Conservation (phyloP, 2,888 invertebrate genomes). For the Cylloceria caligata region DNA sequence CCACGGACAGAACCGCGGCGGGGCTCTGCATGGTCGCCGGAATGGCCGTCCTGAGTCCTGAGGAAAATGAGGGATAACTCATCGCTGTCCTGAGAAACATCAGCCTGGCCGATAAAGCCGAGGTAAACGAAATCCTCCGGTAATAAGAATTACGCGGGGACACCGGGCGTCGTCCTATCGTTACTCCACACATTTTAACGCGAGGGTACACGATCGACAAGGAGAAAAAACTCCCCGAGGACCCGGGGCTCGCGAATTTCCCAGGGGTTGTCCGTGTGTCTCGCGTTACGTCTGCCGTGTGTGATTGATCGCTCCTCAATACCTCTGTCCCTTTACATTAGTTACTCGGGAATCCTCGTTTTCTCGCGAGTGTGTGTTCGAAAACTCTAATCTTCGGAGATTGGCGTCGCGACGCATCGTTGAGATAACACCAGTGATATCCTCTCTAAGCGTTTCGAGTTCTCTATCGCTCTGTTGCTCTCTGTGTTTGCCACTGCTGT, state of each 20-base stretch:
- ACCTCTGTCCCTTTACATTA: no score
- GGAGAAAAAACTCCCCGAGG: conserved; percentile 42
- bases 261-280: conserved; percentile 39
- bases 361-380: no score
- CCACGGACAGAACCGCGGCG: conserved; percentile 73
- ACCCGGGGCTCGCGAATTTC: conserved; percentile 55
- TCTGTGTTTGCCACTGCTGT: conserved; percentile 43
- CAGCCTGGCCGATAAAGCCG: conserved; percentile 61
- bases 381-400: background rate
- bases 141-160: no score
- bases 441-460: background rate
- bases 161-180: background rate
- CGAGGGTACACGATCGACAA: background rate
- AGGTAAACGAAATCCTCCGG: conserved; percentile 39
- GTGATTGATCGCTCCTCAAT: no score
- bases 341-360: no score
- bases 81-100: conserved; percentile 70
- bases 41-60: conserved; percentile 78
- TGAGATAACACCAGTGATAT: conserved; percentile 13
- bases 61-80: conserved; percentile 75
- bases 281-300: conserved; percentile 62
- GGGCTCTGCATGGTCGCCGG: conserved; percentile 77
- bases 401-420: conserved; percentile 15
- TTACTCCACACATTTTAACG: no score
- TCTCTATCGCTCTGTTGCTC: conserved; percentile 29